These are phyloP conservation scores for Thereva nobilitata DNA, from an alignment of 2,888 invertebrate genomes.

Conservation along the genomic window DNA sequence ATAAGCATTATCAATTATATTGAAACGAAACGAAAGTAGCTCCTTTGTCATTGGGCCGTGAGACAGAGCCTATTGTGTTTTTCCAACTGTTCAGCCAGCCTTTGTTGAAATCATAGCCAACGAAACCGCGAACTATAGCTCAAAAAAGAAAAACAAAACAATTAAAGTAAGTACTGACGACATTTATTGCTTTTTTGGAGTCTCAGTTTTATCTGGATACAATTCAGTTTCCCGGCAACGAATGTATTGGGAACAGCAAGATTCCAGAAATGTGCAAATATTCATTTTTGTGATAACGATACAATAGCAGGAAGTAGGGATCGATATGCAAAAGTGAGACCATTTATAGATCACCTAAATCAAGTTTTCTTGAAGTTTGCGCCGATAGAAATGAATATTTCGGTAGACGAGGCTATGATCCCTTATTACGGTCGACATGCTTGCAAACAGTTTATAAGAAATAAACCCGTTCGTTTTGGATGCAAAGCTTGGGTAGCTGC, in stretches of 20 bases:
- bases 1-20: too few species aligned
- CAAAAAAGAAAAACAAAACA: not conserved
- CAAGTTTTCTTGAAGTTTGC: too few species aligned
- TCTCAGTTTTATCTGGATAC: not conserved
- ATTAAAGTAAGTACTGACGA: not conserved
- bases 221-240: not conserved
- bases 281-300: constrained; percentile 1
- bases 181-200: not conserved
- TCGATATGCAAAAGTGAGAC: not conserved
- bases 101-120: too few species aligned
- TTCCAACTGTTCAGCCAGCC: too few species aligned
- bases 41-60: too few species aligned
- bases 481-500: constrained; percentile 48
- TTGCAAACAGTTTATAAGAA: constrained; percentile 49
- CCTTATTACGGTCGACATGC: constrained; percentile 50
- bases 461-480: constrained; percentile 48
- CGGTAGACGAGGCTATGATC: constrained; percentile 49
- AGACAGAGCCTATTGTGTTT: too few species aligned
- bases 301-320: not conserved
- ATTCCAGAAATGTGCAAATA: not conserved
- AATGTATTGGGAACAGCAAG: constrained; percentile 1
- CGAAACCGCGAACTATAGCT: too few species aligned
- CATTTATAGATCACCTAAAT: not conserved
- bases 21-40: too few species aligned
- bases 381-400: constrained; percentile 35